Evolutionary conservation across 2,888 invertebrate genomes (phyloP).

Genomic region (Helobdella robusta): DNA sequence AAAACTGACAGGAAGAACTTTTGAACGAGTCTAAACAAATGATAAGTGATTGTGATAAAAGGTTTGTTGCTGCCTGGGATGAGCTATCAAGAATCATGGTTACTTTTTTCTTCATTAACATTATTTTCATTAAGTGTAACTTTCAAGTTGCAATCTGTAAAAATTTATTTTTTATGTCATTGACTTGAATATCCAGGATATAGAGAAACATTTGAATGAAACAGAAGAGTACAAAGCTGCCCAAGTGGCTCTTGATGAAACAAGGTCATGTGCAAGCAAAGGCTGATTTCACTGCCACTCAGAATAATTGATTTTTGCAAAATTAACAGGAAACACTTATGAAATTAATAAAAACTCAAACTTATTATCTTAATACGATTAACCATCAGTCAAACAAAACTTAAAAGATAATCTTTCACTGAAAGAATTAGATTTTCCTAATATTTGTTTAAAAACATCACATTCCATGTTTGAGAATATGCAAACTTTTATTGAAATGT

Average conservation of each 20-base stretch:
- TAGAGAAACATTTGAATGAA: slow-evolving; percentile 16
- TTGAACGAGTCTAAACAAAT: slow-evolving; percentile 23
- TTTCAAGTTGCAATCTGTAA: not conserved
- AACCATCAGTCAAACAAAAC: too few species aligned
- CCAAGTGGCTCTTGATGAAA: slow-evolving; percentile 8
- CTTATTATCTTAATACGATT: too few species aligned
- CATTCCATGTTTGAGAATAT: too few species aligned
- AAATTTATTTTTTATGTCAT: not conserved
- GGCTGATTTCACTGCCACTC: not conserved
- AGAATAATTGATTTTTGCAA: too few species aligned
- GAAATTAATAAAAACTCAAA: too few species aligned
- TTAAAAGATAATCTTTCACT: too few species aligned
- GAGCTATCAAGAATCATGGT: slow-evolving; percentile 21
- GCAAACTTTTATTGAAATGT: too few species aligned
- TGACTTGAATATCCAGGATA: slow-evolving; percentile 9
- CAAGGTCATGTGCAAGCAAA: not conserved
- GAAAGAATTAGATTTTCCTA: too few species aligned
- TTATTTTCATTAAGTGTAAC: not conserved
- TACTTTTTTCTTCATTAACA: not conserved
- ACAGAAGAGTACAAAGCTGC: slow-evolving; percentile 28
- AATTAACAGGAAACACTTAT: too few species aligned
- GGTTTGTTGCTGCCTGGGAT: slow-evolving; percentile 19
- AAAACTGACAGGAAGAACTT: slow-evolving; percentile 23
- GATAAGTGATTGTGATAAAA: slow-evolving; percentile 25
- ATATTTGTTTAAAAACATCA: too few species aligned